Evolutionary conservation across 2,797 vertebrate genomes (phyloP).

Genomic region (Sebastes hopkinsi): DNA sequence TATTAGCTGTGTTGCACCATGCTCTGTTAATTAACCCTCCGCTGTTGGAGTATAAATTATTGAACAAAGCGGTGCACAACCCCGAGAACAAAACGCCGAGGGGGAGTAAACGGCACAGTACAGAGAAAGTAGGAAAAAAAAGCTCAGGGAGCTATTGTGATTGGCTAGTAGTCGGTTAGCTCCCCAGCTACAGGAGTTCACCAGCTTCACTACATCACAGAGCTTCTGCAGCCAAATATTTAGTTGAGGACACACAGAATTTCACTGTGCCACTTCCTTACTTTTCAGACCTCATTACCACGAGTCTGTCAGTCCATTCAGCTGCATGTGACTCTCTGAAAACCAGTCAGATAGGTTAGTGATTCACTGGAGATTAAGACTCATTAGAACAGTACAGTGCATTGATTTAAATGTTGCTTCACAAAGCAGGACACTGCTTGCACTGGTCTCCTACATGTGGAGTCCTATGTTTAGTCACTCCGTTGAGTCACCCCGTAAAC

Average conservation of each 20-base stretch:
- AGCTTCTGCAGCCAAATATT: background rate
- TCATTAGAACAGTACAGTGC: background rate
- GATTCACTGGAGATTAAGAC: slow-evolving; percentile 27
- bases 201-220: background rate
- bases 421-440: background rate
- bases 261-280: background rate
- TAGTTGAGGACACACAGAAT: background rate
- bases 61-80: background rate
- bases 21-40: background rate
- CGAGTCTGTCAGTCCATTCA: background rate
- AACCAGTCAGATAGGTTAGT: slow-evolving; percentile 53
- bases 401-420: background rate
- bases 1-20: background rate
- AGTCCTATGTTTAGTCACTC: slow-evolving; percentile 4
- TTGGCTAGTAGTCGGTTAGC: background rate
- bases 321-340: background rate
- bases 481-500: slow-evolving; percentile 32
- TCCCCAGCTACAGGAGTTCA: background rate
- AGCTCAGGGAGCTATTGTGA: background rate
- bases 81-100: background rate
- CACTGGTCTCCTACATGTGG: background rate
- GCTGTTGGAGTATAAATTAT: background rate
- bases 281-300: background rate
- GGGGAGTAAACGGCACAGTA: background rate
- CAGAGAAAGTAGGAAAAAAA: background rate